Evolutionary conservation across 2,113 vertebrate genomes (phyloP).

Genomic region (Chunga burmeisteri): DNA sequence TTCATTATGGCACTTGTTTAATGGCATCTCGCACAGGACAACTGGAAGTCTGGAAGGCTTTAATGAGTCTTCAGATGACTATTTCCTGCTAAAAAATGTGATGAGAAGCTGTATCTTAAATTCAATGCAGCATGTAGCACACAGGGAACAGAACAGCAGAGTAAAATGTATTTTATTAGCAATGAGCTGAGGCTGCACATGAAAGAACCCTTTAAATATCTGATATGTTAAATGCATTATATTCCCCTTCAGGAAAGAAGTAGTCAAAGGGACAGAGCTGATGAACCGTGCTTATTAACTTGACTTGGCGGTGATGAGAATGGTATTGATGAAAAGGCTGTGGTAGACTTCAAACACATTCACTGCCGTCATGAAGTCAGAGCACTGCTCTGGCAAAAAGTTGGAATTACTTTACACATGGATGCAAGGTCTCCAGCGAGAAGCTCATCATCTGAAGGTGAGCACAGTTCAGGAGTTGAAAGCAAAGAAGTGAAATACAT

Average conservation of each 20-base stretch:
- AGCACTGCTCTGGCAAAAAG: neutral
- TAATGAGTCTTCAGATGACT: conserved; percentile 12
- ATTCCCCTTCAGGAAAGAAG: conserved; percentile 65
- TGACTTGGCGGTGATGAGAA: conserved; percentile 31
- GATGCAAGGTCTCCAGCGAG: neutral
- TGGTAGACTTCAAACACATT: neutral
- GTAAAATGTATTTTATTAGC: conserved; percentile 63
- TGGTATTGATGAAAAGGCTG: neutral
- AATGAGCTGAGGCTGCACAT: conserved; percentile 50
- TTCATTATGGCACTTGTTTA: accelerated
- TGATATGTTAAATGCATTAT: conserved; percentile 63
- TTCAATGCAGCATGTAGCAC: neutral
- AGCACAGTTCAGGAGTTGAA: neutral
- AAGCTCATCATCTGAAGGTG: neutral
- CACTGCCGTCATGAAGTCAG: neutral
- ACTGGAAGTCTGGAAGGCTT: neutral
- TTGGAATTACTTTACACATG: neutral
- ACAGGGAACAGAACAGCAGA: conserved; percentile 37
- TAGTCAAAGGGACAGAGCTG: conserved; percentile 42
- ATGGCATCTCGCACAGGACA: neutral
- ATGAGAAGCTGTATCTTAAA: conserved; percentile 22
- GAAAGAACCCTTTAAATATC: conserved; percentile 63
- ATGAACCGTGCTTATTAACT: conserved; percentile 68
- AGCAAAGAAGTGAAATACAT: neutral
- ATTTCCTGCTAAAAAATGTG: conserved; percentile 24